Conservation (phyloP, 2,888 invertebrate genomes). For the Pinctada fucata region DNA sequence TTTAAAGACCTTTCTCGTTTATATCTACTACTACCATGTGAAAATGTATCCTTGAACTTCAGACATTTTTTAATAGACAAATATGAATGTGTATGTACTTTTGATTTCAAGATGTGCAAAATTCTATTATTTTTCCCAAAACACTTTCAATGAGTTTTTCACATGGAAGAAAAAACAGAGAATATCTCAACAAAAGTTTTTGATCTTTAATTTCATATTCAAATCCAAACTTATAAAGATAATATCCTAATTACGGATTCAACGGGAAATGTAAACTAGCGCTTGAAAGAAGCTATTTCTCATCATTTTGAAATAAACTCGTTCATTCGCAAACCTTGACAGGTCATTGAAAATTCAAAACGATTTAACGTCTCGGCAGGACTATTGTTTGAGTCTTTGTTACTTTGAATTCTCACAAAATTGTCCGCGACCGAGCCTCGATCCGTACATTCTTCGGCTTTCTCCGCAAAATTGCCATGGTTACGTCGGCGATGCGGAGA, state of each 20-base stretch:
- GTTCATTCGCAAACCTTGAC: constrained; percentile 30
- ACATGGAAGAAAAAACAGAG: too few relatives aligned
- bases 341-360: constrained; percentile 38
- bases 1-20: too few relatives aligned
- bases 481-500: constrained; percentile 12
- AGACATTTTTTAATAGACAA: too few relatives aligned
- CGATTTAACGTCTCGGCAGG: constrained; percentile 36
- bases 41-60: too few relatives aligned
- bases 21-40: too few relatives aligned
- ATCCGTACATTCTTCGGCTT: constrained; percentile 34
- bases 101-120: too few relatives aligned
- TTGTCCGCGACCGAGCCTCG: constrained; percentile 19
- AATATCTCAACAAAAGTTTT: neutral
- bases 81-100: too few relatives aligned
- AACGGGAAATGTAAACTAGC: constrained; percentile 18
- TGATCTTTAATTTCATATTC: constrained; percentile 11
- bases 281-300: constrained; percentile 15
- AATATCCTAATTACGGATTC: constrained; percentile 13
- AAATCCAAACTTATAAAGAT: constrained; percentile 9
- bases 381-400: constrained; percentile 25
- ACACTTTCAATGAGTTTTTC: too few relatives aligned
- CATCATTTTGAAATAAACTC: constrained; percentile 33
- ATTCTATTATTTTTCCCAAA: too few relatives aligned
- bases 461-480: constrained; percentile 25
- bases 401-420: constrained; percentile 34